Conservation (phyloP, 2,888 invertebrate genomes). For the Malthinus flaveolus region DNA sequence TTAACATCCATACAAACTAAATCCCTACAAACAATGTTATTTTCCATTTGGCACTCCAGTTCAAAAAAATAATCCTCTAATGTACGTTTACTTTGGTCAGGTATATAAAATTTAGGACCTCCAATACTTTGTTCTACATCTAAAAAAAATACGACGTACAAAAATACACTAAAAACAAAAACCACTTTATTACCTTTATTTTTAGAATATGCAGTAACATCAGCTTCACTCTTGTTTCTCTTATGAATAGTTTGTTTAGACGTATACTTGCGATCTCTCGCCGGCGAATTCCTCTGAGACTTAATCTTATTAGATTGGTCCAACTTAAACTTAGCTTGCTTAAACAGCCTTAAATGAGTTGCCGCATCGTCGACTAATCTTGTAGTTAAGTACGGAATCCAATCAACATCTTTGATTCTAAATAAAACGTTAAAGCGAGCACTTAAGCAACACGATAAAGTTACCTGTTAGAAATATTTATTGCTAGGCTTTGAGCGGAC, state of each 20-base stretch:
- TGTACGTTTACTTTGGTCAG: constrained; percentile 53
- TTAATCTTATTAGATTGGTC: constrained; percentile 45
- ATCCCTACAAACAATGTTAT: constrained; percentile 77
- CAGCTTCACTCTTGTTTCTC: constrained; percentile 75
- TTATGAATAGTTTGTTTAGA: constrained; percentile 58
- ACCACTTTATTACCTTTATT: constrained; percentile 49
- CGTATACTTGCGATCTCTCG: constrained; percentile 46
- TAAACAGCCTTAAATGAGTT: constrained; percentile 83
- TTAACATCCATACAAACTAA: constrained; percentile 72
- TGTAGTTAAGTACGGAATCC: constrained; percentile 87
- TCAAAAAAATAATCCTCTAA: constrained; percentile 85
- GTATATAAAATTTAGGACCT: constrained; percentile 67
- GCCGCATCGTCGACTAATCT: constrained; percentile 89
- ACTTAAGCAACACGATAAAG: neutral
- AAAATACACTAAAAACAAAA: neutral
- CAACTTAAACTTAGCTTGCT: constrained; percentile 68
- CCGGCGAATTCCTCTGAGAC: constrained; percentile 46
- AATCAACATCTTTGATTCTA: constrained; percentile 81
- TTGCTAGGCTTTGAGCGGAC: constrained; percentile 71
- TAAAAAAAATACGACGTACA: constrained; percentile 20
- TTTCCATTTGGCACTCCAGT: constrained; percentile 84
- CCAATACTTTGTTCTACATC: constrained; percentile 53
- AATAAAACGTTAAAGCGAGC: neutral
- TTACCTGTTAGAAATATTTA: constrained; percentile 72
- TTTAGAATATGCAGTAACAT: constrained; percentile 65